Percentiles rank a stretch among this genome's conserved stretches.
phyloP scores from a whole-genome alignment of 2,797 vertebrate genomes.

The Coranthus polyacanthus region DNA sequence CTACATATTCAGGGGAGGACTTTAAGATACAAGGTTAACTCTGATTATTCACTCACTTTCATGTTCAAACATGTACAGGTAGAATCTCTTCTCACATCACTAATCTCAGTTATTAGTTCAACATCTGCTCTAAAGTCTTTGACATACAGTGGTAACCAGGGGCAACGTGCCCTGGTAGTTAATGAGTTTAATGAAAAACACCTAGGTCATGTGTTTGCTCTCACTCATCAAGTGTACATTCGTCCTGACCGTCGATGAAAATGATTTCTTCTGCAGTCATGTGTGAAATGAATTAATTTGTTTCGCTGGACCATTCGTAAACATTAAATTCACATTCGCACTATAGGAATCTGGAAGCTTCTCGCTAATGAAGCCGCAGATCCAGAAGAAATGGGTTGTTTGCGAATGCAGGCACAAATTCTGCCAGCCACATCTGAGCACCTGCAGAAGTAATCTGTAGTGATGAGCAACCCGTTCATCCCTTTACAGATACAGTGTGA shows the following conservation, averaged over 20 bases:
- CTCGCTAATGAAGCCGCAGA: neutral
- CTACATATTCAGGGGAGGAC: no score
- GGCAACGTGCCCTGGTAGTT: neutral
- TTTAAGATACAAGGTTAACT: no score
- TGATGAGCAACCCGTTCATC: neutral
- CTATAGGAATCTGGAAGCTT: neutral
- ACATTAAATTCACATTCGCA: constrained; percentile 15
- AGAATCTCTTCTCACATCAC: neutral
- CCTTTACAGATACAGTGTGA: neutral
- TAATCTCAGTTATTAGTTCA: no score
- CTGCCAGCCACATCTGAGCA: neutral
- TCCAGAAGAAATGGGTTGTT: neutral
- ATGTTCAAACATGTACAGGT: neutral
- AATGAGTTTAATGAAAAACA: constrained; percentile 29
- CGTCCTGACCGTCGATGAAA: constrained; percentile 1
- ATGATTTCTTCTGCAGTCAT: constrained; percentile 12
- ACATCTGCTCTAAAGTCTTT: neutral
- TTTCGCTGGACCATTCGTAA: constrained; percentile 1
- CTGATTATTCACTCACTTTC: neutral
- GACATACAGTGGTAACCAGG: neutral
- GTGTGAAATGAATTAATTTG: constrained; percentile 31
- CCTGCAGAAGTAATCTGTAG: neutral
- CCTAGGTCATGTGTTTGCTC: constrained; percentile 21
- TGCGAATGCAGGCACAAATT: neutral
- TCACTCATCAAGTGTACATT: constrained; percentile 19